Base-by-base conservation (phyloP, 2,113 vertebrate species). In the Eublepharis macularius region DNA sequence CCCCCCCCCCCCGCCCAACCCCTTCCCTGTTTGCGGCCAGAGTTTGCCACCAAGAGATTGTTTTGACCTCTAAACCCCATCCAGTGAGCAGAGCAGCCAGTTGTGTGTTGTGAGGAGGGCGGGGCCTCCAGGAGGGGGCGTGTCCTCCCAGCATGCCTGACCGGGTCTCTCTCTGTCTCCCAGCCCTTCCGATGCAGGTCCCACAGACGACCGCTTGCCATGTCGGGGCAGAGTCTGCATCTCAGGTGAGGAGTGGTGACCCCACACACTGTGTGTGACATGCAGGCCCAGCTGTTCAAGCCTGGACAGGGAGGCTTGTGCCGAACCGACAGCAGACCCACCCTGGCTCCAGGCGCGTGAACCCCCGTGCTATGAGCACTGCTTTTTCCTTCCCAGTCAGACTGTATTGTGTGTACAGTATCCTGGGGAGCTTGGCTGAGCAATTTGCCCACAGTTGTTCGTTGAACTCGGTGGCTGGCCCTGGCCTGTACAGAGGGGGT, bases 181-280 rank as follows among this genome's bases (percentile, higher is more conserved):
- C 94, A 98, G 97, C 79, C 97, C 98, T n/a, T 98, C 97, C 0
- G 98, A 98, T 1, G 95, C 96, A 0, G 96, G 96, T n/a, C 94
- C 95, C 0, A 90, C 94, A 19, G 95, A 97, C 0, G 97, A 98
- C 47, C 95, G 97, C 45, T 94, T 96, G 29, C 98, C 98, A 0
- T 98, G 98, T 91, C 97, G 97, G 32, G 98, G 97, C 79, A 97
- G 95, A 83, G 96, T 99, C 76, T 98, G 98, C 78, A 96, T 99
- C 91, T 98, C 98, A 83, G 98, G 98, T 97, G 92, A 94, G 94
- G 82, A 92, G 32, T 66, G 63, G 75, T 75, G 39, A 29, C 14
- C 45, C n/a, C 2, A 14, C 68, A 6, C 21, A 17, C 16, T 6
- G 19, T 51, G 29, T 24, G 54, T 2, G 29, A 13, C 12, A 2